Conservation (phyloP, 23 tunicate genomes). For the Halocynthia aurantium region DNA sequence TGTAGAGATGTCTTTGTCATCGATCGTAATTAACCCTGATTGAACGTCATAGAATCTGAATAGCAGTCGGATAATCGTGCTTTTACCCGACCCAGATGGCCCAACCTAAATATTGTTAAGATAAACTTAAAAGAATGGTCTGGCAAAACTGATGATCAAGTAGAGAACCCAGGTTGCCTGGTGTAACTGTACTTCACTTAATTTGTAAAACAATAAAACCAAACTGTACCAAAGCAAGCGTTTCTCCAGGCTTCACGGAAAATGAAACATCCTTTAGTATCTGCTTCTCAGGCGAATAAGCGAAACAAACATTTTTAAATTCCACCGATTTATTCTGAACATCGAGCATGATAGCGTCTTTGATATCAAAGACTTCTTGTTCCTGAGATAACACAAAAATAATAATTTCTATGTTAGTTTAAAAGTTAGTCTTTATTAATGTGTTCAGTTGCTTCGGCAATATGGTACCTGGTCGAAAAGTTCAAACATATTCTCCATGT, state of each 20-base stretch:
- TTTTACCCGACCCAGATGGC: constrained; percentile 91
- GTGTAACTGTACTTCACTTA: too few relatives aligned
- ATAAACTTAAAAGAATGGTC: neutral
- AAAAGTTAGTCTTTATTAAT: neutral
- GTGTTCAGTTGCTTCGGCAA: neutral
- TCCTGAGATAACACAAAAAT: constrained; percentile 18
- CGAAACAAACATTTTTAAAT: constrained; percentile 81
- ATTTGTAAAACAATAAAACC: neutral
- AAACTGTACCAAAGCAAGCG: constrained; percentile 68
- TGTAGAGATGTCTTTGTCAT: constrained; percentile 61
- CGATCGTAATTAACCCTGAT: constrained; percentile 65
- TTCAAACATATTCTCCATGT: constrained; percentile 98
- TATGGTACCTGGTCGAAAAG: constrained; percentile 66
- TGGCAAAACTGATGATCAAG: too few relatives aligned
- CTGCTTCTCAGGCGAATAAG: constrained; percentile 64
- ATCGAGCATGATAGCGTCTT: constrained; percentile 42
- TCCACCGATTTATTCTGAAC: constrained; percentile 48
- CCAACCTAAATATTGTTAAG: constrained; percentile 53
- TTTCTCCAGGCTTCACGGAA: constrained; percentile 76
- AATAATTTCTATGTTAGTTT: neutral
- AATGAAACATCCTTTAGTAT: constrained; percentile 71
- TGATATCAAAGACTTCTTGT: constrained; percentile 57
- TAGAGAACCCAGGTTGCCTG: too few relatives aligned
- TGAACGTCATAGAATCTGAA: constrained; percentile 86
- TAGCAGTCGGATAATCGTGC: constrained; percentile 86